These are phyloP conservation scores for Rhabdomys dilectus DNA, from an alignment of 2,113 vertebrate species.

Conservation along the genomic window DNA sequence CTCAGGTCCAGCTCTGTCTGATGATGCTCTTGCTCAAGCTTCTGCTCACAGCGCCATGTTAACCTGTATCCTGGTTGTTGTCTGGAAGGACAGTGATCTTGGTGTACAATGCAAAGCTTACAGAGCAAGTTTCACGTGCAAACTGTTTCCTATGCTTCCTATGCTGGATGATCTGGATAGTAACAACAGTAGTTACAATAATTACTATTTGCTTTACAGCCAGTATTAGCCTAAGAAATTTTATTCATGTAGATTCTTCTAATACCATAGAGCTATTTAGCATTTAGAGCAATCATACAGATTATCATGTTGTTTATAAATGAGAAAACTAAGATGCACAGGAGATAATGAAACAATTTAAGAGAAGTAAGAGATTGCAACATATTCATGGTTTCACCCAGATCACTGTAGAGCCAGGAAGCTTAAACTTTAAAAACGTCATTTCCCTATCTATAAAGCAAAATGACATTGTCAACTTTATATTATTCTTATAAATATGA, in stretches of 20 bases:
- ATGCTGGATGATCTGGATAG: background rate
- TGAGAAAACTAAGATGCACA: background rate
- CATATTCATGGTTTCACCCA: background rate
- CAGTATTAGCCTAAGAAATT: background rate
- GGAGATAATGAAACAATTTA: background rate
- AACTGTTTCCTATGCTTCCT: background rate
- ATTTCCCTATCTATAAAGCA: background rate
- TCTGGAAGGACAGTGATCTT: background rate
- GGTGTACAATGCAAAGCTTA: background rate
- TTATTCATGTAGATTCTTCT: background rate
- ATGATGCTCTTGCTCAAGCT: background rate
- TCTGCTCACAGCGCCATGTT: background rate
- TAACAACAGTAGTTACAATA: background rate
- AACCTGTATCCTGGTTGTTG: background rate
- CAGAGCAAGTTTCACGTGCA: conserved; percentile 1
- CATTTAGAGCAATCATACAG: background rate
- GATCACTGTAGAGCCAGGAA: background rate
- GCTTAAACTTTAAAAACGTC: background rate
- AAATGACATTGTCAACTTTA: background rate
- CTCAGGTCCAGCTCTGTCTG: background rate
- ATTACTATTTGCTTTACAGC: background rate
- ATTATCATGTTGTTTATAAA: background rate
- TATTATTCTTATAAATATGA: background rate
- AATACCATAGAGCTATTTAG: background rate
- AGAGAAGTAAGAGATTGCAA: background rate